Evolutionary conservation across 2,113 vertebrate species (phyloP).

Genomic region (Solea senegalensis): DNA sequence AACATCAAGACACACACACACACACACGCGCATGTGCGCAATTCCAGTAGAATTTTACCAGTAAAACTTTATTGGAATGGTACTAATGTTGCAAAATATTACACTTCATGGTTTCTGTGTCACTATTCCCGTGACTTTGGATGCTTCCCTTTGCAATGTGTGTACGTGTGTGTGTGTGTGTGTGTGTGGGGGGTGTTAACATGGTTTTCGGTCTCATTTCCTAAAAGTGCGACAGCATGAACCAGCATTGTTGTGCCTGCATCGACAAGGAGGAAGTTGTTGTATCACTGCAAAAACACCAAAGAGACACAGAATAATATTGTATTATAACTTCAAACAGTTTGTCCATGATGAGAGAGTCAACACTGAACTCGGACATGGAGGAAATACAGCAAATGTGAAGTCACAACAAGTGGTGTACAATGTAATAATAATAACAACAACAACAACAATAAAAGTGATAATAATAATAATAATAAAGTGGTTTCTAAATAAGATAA

Average conservation of each 20-base stretch:
- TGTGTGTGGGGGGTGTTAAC: conserved; percentile 37
- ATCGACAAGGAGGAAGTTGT: conserved; percentile 67
- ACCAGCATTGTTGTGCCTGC: conserved; percentile 73
- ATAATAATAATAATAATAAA: conserved; percentile 21
- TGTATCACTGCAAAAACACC: conserved; percentile 65
- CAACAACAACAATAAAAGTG: conserved; percentile 22
- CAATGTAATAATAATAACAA: conserved; percentile 29
- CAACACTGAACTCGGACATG: conserved; percentile 61
- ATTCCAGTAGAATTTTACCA: conserved; percentile 70
- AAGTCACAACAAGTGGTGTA: conserved; percentile 59
- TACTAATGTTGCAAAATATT: conserved; percentile 83
- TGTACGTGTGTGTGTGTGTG: conserved; percentile 10
- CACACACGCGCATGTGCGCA: background rate
- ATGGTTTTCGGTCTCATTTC: conserved; percentile 66
- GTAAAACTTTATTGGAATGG: conserved; percentile 85
- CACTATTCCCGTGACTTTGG: conserved; percentile 56
- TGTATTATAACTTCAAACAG: conserved; percentile 58
- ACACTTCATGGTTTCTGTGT: conserved; percentile 68
- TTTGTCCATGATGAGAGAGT: conserved; percentile 56
- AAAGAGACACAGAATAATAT: conserved; percentile 64
- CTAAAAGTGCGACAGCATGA: conserved; percentile 75
- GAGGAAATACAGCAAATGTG: conserved; percentile 56
- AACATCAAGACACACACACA: background rate
- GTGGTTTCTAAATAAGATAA: conserved; percentile 27
- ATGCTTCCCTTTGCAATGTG: conserved; percentile 60